Conservation (phyloP, 1,140 invertebrate genomes). For the Cardiocondyla obscurior region DNA sequence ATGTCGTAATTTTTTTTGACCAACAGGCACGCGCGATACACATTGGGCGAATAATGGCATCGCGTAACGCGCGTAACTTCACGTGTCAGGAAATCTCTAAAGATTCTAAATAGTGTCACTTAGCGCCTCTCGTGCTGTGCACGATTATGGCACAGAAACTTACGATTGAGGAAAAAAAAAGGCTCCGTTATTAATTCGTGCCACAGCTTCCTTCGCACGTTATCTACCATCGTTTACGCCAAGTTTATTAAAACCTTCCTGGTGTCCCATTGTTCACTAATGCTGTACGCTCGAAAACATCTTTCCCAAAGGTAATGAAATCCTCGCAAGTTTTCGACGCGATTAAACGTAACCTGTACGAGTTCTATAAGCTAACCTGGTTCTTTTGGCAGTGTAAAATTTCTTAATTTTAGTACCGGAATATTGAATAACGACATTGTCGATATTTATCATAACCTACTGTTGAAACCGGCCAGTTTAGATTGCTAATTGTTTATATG, state of each 20-base stretch:
- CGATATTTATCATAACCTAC: background rate
- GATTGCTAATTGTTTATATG: background rate
- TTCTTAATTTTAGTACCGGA: background rate
- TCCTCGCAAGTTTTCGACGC: background rate
- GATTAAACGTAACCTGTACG: background rate
- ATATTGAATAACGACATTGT: no score
- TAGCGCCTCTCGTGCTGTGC: background rate
- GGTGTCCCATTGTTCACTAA: background rate
- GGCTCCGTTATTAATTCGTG: constrained; percentile 17
- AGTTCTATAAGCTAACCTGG: background rate
- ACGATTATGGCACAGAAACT: background rate
- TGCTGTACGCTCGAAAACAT: background rate
- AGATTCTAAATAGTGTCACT: background rate
- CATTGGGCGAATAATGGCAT: no score
- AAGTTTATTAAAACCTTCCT: constrained; percentile 1
- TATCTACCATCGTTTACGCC: background rate
- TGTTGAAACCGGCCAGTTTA: background rate
- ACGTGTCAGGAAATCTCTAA: background rate
- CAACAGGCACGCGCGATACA: background rate
- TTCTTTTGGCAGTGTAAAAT: background rate
- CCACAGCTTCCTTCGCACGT: background rate
- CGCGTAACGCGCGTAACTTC: background rate
- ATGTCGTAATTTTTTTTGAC: background rate
- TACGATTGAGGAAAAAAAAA: background rate
- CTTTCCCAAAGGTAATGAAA: background rate